These are phyloP conservation scores for Pogoniulus pusillus DNA, from an alignment of 2,797 vertebrate genomes.

Conservation along the genomic window DNA sequence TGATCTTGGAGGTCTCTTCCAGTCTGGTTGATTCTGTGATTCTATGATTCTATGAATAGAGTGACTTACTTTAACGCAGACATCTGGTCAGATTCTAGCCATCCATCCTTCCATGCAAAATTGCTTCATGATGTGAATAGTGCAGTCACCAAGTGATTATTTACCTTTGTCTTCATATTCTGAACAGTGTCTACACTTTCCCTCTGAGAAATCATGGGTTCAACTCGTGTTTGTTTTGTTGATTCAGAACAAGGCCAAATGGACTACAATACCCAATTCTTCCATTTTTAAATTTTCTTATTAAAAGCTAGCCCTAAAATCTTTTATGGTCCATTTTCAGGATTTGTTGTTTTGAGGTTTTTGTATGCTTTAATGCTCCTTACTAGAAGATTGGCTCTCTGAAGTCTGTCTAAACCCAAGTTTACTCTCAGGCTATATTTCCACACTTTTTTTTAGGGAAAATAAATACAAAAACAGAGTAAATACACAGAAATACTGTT, in stretches of 20 bases:
- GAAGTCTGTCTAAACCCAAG: background rate
- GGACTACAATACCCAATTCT: background rate
- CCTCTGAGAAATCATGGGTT: background rate
- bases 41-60: no score
- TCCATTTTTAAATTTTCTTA: background rate
- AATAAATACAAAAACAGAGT: background rate
- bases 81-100: background rate
- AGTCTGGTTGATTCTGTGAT: no score
- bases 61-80: background rate
- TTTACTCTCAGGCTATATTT: background rate
- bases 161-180: background rate
- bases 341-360: background rate
- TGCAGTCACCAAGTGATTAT: background rate
- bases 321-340: background rate
- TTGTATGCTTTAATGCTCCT: background rate
- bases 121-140: background rate
- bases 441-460: background rate
- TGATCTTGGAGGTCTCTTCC: no score
- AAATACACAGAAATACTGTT: background rate
- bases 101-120: background rate
- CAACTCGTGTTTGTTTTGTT: background rate
- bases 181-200: background rate
- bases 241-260: background rate
- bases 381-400: background rate
- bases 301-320: background rate